Evolutionary conservation across 1,140 invertebrate genomes (phyloP).

Genomic region (Drosophila orena): DNA sequence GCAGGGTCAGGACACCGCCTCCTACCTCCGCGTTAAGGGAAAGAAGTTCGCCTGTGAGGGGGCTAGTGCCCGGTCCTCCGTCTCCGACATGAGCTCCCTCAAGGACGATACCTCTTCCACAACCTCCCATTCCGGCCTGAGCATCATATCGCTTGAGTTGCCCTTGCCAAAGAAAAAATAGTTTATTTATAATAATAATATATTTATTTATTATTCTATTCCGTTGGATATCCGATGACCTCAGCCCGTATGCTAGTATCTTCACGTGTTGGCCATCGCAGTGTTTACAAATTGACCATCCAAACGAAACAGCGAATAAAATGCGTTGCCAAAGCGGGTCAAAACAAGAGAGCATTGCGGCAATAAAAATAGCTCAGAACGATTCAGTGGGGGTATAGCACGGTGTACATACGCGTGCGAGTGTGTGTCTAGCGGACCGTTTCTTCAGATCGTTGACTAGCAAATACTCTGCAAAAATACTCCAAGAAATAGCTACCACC

Average conservation of each 20-base stretch:
- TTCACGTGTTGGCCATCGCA: conserved; percentile 49
- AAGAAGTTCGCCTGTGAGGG: conserved; percentile 36
- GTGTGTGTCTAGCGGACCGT: neutral
- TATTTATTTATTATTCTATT: conserved; percentile 14
- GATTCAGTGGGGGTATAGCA: conserved; percentile 21
- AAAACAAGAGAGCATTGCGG: conserved; percentile 18
- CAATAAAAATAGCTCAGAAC: conserved; percentile 53
- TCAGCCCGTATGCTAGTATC: neutral
- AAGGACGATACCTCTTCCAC: conserved; percentile 49
- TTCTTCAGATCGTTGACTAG: neutral
- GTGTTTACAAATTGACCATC: conserved; percentile 68
- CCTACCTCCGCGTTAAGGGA: conserved; percentile 33
- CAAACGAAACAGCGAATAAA: conserved; percentile 57
- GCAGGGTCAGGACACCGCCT: conserved; percentile 33
- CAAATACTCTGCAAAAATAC: conserved; percentile 2
- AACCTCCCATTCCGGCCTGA: conserved; percentile 33
- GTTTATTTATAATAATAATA: neutral
- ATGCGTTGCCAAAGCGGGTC: conserved; percentile 20
- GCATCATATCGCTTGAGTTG: conserved; percentile 70
- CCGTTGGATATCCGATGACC: conserved; percentile 1
- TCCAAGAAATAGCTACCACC: too few species aligned
- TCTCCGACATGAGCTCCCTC: conserved; percentile 43
- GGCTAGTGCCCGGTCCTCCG: conserved; percentile 52
- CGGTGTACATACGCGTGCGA: neutral
- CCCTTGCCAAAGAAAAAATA: conserved; percentile 46